A percentile compares a stretch with the other conserved stretches of the same genome.
Conservation (phyloP, 2,888 invertebrate species). For the Agrilus cyanescens region DNA sequence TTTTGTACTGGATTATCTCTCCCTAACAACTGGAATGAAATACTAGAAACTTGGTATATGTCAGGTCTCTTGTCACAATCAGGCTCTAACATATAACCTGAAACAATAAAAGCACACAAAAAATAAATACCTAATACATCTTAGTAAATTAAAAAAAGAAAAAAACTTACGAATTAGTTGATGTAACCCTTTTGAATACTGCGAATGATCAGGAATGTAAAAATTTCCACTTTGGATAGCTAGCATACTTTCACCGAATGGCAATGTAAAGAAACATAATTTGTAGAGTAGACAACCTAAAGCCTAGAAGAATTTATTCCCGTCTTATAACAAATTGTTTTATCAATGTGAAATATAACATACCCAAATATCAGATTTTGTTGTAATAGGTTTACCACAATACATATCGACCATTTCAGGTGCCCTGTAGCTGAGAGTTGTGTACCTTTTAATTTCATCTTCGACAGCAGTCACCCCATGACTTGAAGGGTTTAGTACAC, state of each 20-base stretch:
- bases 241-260: conserved; percentile 85
- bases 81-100: conserved; percentile 72
- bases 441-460: conserved; percentile 79
- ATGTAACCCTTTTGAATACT: conserved; percentile 58
- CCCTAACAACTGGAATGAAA: conserved; percentile 58
- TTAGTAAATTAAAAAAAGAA: conserved; percentile 1
- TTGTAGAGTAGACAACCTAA: conserved; percentile 81
- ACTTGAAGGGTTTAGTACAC: conserved; percentile 53
- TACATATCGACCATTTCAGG: conserved; percentile 94
- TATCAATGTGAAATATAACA: conserved; percentile 10
- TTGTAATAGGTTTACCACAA: conserved; percentile 67
- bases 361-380: conserved; percentile 84
- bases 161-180: conserved; percentile 55
- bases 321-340: background rate
- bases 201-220: conserved; percentile 69
- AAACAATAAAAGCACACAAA: conserved; percentile 17
- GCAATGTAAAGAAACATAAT: conserved; percentile 78
- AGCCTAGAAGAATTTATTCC: conserved; percentile 44
- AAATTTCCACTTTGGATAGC: conserved; percentile 86
- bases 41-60: conserved; percentile 69
- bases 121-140: background rate
- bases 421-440: conserved; percentile 78
- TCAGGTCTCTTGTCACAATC: conserved; percentile 75
- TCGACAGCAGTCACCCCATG: conserved; percentile 61
- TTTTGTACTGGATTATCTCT: conserved; percentile 71